phyloP scores from a whole-genome alignment of 2,888 invertebrate species.

The Drosophila tanythrix region DNA sequence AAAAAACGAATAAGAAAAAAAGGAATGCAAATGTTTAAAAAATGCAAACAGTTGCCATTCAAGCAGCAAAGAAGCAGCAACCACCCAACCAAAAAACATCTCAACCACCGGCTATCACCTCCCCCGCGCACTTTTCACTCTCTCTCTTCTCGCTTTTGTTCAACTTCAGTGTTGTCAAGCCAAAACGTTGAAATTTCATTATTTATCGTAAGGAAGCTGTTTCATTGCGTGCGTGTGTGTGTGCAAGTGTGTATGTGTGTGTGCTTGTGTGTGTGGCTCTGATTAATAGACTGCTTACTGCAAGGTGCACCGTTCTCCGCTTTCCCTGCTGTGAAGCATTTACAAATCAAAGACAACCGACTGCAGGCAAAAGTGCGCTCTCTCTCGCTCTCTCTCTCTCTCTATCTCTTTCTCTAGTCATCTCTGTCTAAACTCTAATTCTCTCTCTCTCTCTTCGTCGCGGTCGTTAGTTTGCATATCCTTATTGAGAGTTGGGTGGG shows the following conservation, averaged over 20 bases:
- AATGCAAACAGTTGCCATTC: slow-evolving; percentile 80
- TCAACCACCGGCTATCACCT: neutral
- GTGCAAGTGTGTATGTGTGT: slow-evolving; percentile 6
- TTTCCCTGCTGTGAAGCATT: slow-evolving; percentile 11
- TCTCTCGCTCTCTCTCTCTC: slow-evolving; percentile 2
- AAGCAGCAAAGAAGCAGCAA: slow-evolving; percentile 35
- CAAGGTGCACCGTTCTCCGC: slow-evolving; percentile 67
- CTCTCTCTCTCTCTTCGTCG: neutral
- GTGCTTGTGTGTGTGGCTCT: slow-evolving; percentile 30
- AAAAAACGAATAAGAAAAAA: slow-evolving; percentile 17
- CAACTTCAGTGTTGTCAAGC: slow-evolving; percentile 56
- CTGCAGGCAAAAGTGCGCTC: slow-evolving; percentile 32
- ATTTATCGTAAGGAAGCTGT: slow-evolving; percentile 73
- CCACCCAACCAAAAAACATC: slow-evolving; percentile 6
- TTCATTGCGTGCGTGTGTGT: slow-evolving; percentile 12
- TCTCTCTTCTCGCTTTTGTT: slow-evolving; percentile 4
- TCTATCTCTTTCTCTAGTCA: neutral
- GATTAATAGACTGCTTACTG: slow-evolving; percentile 69
- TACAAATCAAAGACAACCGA: slow-evolving; percentile 31
- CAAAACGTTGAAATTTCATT: slow-evolving; percentile 70
- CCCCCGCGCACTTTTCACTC: neutral
- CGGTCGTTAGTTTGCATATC: slow-evolving; percentile 27
- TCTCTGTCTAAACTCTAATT: slow-evolving; percentile 2
- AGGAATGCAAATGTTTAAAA: slow-evolving; percentile 43
- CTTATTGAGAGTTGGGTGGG: slow-evolving; percentile 38